phyloP scores from a whole-genome alignment of 2,797 vertebrate genomes.

The Tragelaphus oryx region DNA sequence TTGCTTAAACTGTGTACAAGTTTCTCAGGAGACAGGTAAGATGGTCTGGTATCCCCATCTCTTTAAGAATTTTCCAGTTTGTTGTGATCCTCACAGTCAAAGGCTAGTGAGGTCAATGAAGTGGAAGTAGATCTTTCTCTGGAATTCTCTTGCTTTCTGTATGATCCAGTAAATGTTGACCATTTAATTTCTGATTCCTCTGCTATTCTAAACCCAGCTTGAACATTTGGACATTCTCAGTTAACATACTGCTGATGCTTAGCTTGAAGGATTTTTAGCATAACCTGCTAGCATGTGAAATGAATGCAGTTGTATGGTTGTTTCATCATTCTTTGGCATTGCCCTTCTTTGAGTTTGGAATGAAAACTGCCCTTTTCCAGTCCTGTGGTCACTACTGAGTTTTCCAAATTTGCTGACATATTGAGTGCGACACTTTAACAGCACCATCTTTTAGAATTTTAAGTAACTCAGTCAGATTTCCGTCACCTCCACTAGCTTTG shows the following conservation, averaged over 20 bases:
- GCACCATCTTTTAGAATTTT: not conserved
- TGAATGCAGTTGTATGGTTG: not conserved
- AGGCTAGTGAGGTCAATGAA: not conserved
- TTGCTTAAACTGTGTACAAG: not conserved
- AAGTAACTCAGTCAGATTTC: not conserved
- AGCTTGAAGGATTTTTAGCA: not conserved
- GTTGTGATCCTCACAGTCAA: not conserved
- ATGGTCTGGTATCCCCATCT: not conserved
- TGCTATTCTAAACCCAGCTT: not conserved
- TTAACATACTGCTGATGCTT: not conserved
- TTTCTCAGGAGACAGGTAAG: not conserved
- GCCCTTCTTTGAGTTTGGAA: not conserved
- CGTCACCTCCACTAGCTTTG: not conserved
- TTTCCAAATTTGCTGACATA: not conserved
- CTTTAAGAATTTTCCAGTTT: not conserved
- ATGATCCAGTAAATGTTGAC: not conserved
- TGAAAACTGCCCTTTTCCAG: not conserved
- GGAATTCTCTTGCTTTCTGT: not conserved
- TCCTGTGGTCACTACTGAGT: not conserved
- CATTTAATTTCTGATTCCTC: not conserved
- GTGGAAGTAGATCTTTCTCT: not conserved
- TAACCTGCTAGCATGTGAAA: not conserved
- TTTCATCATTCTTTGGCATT: not conserved
- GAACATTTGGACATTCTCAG: not conserved
- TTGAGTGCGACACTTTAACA: not conserved